phyloP scores from a whole-genome alignment of 1,140 invertebrate genomes.

The Sarcophaga peregrina region DNA sequence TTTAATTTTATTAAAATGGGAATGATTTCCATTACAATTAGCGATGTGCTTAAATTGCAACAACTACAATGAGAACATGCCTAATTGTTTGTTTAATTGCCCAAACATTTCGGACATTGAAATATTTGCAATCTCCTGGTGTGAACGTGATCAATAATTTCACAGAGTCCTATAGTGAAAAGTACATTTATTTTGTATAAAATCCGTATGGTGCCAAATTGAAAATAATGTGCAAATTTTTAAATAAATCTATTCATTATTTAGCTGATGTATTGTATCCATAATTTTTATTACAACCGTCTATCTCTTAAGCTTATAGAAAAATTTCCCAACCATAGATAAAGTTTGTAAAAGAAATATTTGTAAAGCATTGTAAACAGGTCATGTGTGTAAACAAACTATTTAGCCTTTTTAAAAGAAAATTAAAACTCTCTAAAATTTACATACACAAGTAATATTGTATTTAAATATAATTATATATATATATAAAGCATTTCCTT shows the following conservation, averaged over 20 bases:
- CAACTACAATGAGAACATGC: no score
- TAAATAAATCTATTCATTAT: no score
- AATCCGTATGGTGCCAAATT: background rate
- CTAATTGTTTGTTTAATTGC: no score
- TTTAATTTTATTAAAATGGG: no score
- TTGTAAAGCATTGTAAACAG: background rate
- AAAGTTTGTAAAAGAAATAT: background rate
- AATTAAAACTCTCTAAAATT: background rate
- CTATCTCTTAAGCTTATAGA: background rate
- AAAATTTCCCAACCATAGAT: background rate
- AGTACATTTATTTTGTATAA: background rate
- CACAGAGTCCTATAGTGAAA: background rate
- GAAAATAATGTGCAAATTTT: background rate
- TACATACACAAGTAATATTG: background rate
- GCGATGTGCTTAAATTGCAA: no score
- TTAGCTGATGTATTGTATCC: no score
- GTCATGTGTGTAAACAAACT: background rate
- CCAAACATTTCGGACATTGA: no score
- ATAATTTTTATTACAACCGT: no score
- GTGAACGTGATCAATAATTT: background rate
- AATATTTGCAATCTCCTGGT: background rate
- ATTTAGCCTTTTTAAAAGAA: background rate
- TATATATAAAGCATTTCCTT: conserved; percentile 14
- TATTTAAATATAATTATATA: conserved; percentile 25
- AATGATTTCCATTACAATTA: no score